phyloP scores from a whole-genome alignment of 2,113 vertebrate genomes.

The Coryphaenoides rupestris region DNA sequence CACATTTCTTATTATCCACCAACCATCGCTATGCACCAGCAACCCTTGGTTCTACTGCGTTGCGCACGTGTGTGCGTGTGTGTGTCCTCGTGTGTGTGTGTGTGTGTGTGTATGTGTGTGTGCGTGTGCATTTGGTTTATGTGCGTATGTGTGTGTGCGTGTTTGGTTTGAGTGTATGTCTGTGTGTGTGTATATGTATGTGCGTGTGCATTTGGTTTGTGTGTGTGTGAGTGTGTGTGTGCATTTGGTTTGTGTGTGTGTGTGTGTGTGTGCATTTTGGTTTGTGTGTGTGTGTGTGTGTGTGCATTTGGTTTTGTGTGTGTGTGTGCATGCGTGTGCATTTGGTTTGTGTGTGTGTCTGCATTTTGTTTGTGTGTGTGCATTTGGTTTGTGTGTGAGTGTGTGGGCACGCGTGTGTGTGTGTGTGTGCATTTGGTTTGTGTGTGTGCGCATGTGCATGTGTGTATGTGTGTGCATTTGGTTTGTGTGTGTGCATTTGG shows the following conservation, averaged over 20 bases:
- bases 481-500: too few relatives aligned
- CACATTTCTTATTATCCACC: slow-evolving; percentile 25
- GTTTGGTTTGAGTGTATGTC: slow-evolving; percentile 6
- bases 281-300: slow-evolving; percentile 7
- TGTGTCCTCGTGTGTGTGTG: background rate
- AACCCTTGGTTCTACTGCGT: background rate
- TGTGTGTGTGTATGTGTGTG: background rate
- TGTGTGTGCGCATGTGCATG: too few relatives aligned
- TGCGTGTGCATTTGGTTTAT: background rate
- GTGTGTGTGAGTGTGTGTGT: slow-evolving; percentile 2
- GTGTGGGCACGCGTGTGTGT: too few relatives aligned
- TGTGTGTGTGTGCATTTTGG: background rate
- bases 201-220: background rate
- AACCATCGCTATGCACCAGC: background rate
- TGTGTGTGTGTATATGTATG: background rate
- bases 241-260: background rate
- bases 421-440: too few relatives aligned
- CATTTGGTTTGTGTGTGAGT: too few relatives aligned
- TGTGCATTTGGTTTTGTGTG: slow-evolving; percentile 3
- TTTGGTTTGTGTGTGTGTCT: too few relatives aligned
- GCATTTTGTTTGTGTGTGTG: too few relatives aligned
- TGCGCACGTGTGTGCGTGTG: slow-evolving; percentile 5
- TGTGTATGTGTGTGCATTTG: too few relatives aligned
- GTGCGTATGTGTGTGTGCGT: slow-evolving; percentile 13
- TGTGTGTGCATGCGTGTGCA: background rate